Evolutionary conservation across 2,797 vertebrate genomes (phyloP), one percentile per base, ranked within the genome.

Genomic region (Oryzias dopingdopingensis): DNA sequence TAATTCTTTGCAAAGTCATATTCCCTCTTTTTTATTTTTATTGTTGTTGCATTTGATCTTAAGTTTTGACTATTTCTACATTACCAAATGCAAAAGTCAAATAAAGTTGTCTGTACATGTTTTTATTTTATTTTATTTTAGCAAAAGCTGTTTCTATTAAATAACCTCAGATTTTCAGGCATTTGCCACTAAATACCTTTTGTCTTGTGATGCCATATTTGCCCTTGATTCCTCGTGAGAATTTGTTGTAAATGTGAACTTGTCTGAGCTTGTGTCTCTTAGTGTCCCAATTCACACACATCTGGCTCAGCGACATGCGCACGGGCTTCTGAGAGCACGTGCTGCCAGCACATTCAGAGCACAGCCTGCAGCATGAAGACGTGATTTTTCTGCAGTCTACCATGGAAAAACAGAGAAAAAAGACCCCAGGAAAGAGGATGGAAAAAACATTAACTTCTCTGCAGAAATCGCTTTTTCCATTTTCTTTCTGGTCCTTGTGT

Each of bases 371-470:
- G 70, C 71, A 55, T 29, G 59, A 54, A 45, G 56, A 60, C 41
- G 48, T 70, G 70, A 77, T 17, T 18, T 51, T 29, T 55, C 45
- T 26, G 7, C 18, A 4, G 55, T 53, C 42, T 55, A 48, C 56
- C 17, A 24, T 13, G 69, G 71, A 81, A 81, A 79, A 79, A 54
- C 17, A 24, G 22, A 42, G 46, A n/a, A 26, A 56, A 60, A 68
- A 37, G 42, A 53, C 37, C 17, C 51, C 61, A 56, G 57, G 23
- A 46, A 64, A 65, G 58, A 20, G 43, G 40, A 72, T 3, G 70
- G 76, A 81, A 83, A 83, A 79, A 76, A 65, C 50, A 76, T 68
- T 32, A 62, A 49, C 57, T 63, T 58, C 68, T 82, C 64, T 77
- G 70, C 73, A 87, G 70, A 75, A 64, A 56, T 65, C 83, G 67